A percentile compares a stretch with the other conserved stretches of the same genome.
Conservation (phyloP, 2,113 vertebrate genomes). For the Cercopithecus mona region DNA sequence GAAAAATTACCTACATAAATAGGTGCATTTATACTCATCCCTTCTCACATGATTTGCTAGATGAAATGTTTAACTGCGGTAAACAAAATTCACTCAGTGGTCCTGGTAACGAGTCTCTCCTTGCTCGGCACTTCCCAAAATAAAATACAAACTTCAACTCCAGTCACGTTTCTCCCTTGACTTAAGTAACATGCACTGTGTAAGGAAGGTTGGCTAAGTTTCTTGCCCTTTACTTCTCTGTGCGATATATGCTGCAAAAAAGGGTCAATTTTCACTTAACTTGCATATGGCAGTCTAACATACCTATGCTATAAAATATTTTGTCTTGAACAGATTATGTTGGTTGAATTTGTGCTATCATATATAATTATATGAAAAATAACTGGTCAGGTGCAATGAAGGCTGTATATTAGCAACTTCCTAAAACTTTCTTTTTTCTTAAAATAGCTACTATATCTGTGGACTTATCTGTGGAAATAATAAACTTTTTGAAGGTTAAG, state of each 20-base stretch:
- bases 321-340: slow-evolving; percentile 16
- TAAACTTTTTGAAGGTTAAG: slow-evolving; percentile 47
- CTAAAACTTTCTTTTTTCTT: slow-evolving; percentile 36
- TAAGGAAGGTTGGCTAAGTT: slow-evolving; percentile 10
- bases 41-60: slow-evolving; percentile 44
- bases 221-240: slow-evolving; percentile 33
- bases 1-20: slow-evolving; percentile 55
- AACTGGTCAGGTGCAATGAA: background rate
- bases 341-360: background rate
- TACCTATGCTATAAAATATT: background rate
- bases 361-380: background rate
- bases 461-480: slow-evolving; percentile 23
- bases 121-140: slow-evolving; percentile 9
- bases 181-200: background rate
- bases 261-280: slow-evolving; percentile 40
- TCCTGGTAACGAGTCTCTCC: slow-evolving; percentile 32
- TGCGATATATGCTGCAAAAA: background rate
- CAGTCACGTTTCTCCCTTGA: slow-evolving; percentile 26
- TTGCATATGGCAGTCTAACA: background rate
- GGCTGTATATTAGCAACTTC: background rate
- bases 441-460: slow-evolving; percentile 32
- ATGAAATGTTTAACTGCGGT: slow-evolving; percentile 58
- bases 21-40: slow-evolving; percentile 49
- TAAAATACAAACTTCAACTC: slow-evolving; percentile 41
- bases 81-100: slow-evolving; percentile 58